A percentile compares a stretch with the other conserved stretches of the same genome.
phyloP scores from a whole-genome alignment of 2,888 invertebrate genomes.

The Drosophila ustulata region DNA sequence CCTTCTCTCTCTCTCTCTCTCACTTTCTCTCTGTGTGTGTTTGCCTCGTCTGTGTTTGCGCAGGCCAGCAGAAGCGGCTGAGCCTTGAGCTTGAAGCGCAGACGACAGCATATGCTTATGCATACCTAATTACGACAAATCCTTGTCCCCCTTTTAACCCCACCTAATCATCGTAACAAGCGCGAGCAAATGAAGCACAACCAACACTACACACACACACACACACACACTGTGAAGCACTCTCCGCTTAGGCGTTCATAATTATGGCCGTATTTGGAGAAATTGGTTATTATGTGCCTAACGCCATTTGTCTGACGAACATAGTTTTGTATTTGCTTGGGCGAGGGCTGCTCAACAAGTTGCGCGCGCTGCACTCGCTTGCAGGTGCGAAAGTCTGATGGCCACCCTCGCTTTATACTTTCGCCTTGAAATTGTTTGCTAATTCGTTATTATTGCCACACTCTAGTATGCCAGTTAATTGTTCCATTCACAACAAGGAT shows the following conservation, averaged over 20 bases:
- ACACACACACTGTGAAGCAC: conserved; percentile 15
- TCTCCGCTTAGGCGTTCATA: conserved; percentile 59
- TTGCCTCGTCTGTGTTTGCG: conserved; percentile 55
- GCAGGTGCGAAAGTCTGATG: not conserved
- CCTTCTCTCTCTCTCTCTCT: not conserved
- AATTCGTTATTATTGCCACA: conserved; percentile 79
- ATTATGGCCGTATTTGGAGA: conserved; percentile 81
- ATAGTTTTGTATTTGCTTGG: conserved; percentile 69
- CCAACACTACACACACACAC: conserved; percentile 27
- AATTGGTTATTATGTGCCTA: conserved; percentile 82
- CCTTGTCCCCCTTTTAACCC: conserved; percentile 54
- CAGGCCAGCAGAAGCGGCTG: conserved; percentile 34
- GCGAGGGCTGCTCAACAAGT: conserved; percentile 27
- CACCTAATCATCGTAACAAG: conserved; percentile 52
- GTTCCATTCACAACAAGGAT: conserved; percentile 27
- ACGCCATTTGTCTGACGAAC: conserved; percentile 79
- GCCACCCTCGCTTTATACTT: conserved; percentile 33
- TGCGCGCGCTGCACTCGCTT: not conserved
- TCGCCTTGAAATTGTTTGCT: conserved; percentile 70
- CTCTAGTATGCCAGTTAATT: conserved; percentile 49
- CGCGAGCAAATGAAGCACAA: conserved; percentile 69
- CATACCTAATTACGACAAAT: conserved; percentile 81
- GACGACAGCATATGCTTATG: conserved; percentile 81
- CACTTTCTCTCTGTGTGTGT: conserved; percentile 29
- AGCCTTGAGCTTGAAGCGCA: conserved; percentile 61